Conservation (phyloP, 2,797 vertebrate genomes). For the Malacoctenus gilli region DNA sequence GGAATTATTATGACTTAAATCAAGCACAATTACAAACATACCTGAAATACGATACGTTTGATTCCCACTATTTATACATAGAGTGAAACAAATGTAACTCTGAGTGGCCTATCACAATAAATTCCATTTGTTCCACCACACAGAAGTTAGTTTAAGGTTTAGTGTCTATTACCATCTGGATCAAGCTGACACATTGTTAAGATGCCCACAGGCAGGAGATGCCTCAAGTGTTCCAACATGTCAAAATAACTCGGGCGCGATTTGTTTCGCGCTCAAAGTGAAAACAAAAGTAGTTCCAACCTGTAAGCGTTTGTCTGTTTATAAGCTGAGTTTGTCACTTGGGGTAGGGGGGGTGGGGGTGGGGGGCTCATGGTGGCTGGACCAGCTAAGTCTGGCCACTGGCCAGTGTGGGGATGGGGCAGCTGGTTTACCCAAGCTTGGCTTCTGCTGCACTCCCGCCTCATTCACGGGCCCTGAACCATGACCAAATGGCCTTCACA, state of each 20-base stretch:
- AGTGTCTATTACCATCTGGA: constrained; percentile 16
- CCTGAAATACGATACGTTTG: constrained; percentile 31
- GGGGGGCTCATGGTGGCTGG: constrained; percentile 46
- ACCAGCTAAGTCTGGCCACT: constrained; percentile 57
- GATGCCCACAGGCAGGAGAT: constrained; percentile 6
- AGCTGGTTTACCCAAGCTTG: constrained; percentile 73
- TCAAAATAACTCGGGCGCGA: constrained; percentile 21
- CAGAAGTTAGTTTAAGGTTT: constrained; percentile 14
- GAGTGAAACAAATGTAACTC: constrained; percentile 16
- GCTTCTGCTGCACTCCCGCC: constrained; percentile 46
- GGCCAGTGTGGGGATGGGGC: constrained; percentile 42
- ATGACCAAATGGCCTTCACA: constrained; percentile 73
- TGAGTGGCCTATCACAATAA: constrained; percentile 13
- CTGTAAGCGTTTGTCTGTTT: constrained; percentile 7
- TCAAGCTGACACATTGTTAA: constrained; percentile 6
- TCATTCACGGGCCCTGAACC: constrained; percentile 75
- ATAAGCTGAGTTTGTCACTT: constrained; percentile 3
- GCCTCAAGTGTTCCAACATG: constrained; percentile 17
- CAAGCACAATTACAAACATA: constrained; percentile 17
- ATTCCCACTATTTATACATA: constrained; percentile 10
- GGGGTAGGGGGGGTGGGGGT: constrained; percentile 33
- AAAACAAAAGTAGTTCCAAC: constrained; percentile 10
- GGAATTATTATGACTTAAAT: constrained; percentile 11
- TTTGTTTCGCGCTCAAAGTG: not conserved
- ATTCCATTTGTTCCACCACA: constrained; percentile 3